phyloP scores from a whole-genome alignment of 1,140 invertebrate species.

The Drosophila arawakana region DNA sequence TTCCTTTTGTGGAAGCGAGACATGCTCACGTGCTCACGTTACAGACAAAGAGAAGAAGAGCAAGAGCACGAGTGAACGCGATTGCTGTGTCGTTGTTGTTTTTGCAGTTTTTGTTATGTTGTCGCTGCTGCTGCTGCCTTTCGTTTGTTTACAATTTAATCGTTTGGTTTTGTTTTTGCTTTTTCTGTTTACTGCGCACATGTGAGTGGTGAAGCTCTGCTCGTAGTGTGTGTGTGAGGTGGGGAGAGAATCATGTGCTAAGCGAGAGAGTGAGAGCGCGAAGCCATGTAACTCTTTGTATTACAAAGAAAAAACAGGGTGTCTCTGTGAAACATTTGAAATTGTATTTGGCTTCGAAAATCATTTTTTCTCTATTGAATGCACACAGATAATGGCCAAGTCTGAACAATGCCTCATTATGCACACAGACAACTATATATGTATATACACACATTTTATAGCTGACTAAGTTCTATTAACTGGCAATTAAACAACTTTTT shows the following conservation, averaged over 20 bases:
- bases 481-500: conserved; percentile 35
- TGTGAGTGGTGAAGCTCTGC: conserved; percentile 49
- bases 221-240: neutral
- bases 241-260: conserved; percentile 24
- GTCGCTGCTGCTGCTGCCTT: conserved; percentile 17
- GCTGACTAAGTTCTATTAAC: conserved; percentile 14
- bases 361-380: conserved; percentile 29
- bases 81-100: neutral
- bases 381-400: conserved; percentile 29
- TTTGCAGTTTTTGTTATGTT: too few species aligned
- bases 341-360: conserved; percentile 32
- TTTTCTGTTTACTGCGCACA: conserved; percentile 71
- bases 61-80: conserved; percentile 54
- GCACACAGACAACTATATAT: neutral
- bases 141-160: conserved; percentile 74
- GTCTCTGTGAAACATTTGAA: conserved; percentile 34
- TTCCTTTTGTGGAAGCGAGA: conserved; percentile 64
- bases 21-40: conserved; percentile 71
- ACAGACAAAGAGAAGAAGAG: conserved; percentile 51
- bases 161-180: conserved; percentile 66
- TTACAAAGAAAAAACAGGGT: conserved; percentile 68
- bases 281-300: conserved; percentile 65
- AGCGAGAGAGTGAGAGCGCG: conserved; percentile 24
- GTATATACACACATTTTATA: neutral
- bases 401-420: conserved; percentile 32